phyloP scores from a whole-genome alignment of 1,140 invertebrate genomes.

The Lerema accius region DNA sequence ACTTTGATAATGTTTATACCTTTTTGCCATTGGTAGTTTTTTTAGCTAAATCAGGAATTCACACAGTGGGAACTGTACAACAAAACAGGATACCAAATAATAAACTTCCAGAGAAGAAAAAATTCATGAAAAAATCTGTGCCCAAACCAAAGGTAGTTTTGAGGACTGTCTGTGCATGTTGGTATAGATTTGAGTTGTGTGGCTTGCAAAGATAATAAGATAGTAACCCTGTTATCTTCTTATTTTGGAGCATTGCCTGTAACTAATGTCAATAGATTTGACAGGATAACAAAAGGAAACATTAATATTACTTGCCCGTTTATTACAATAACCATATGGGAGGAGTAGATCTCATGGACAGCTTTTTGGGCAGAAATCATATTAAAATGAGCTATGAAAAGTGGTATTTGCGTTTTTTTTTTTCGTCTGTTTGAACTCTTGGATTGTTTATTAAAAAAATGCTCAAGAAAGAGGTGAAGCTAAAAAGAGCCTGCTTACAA shows the following conservation, averaged over 20 bases:
- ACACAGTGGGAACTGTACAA: conserved; percentile 49
- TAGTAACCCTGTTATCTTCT: conserved; percentile 34
- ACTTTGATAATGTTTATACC: conserved; percentile 58
- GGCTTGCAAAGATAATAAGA: conserved; percentile 3
- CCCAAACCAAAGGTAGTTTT: conserved; percentile 51
- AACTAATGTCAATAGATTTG: conserved; percentile 40
- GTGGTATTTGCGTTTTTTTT: conserved; percentile 57
- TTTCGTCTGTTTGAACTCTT: conserved; percentile 57
- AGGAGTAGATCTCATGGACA: conserved; percentile 72
- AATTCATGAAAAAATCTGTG: conserved; percentile 56
- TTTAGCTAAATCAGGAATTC: conserved; percentile 52
- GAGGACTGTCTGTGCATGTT: conserved; percentile 51
- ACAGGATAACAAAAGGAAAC: conserved; percentile 47
- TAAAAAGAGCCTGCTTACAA: conserved; percentile 49
- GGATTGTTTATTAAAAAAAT: conserved; percentile 59
- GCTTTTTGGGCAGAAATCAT: conserved; percentile 67
- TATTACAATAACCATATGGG: conserved; percentile 58
- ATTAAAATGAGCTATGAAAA: conserved; percentile 57
- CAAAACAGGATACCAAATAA: conserved; percentile 53
- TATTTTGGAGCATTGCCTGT: conserved; percentile 39
- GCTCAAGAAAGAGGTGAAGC: conserved; percentile 48
- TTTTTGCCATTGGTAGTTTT: conserved; percentile 47
- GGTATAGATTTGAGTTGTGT: conserved; percentile 39
- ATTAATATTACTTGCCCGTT: conserved; percentile 44
- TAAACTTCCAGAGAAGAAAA: conserved; percentile 50